Percentiles rank a stretch among this genome's conserved stretches.
Conservation (phyloP, 2,113 vertebrate species). For the Polypterus senegalus region DNA sequence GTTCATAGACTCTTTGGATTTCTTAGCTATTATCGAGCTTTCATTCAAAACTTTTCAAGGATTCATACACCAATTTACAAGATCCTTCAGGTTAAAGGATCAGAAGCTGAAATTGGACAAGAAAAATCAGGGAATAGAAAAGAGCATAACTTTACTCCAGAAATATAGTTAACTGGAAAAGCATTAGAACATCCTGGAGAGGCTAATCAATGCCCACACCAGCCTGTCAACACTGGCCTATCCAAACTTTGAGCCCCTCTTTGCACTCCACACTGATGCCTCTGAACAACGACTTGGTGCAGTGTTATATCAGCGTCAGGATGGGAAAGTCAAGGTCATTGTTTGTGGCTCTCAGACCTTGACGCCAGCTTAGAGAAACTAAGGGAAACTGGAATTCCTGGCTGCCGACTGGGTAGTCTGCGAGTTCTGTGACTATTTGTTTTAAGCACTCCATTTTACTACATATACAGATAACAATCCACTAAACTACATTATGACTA, state of each 20-base stretch:
- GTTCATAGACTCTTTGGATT: too few relatives aligned
- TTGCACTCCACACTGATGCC: background rate
- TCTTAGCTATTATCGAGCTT: too few relatives aligned
- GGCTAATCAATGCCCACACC: background rate
- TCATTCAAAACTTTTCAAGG: too few relatives aligned
- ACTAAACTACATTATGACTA: conserved; percentile 3
- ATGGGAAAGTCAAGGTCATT: background rate
- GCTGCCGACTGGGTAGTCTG: background rate
- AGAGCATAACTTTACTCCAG: background rate
- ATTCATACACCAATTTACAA: too few relatives aligned
- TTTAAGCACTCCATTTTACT: background rate
- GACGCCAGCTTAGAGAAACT: conserved; percentile 1
- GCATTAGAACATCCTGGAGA: background rate
- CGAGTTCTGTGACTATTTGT: background rate
- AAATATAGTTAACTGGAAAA: background rate
- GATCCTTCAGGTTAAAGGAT: too few relatives aligned
- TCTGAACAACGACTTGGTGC: background rate
- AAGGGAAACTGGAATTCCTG: conserved; percentile 5
- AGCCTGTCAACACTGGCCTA: background rate
- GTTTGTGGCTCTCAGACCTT: background rate
- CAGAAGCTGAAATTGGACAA: too few relatives aligned
- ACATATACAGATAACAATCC: conserved; percentile 3
- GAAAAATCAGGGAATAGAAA: too few relatives aligned
- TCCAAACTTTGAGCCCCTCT: background rate
- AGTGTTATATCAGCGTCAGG: conserved; percentile 2